A percentile compares a stretch with the other conserved stretches of the same genome.
Evolutionary conservation across 2,888 invertebrate species (phyloP).

Genomic region (Hydroisotoma schaefferi): DNA sequence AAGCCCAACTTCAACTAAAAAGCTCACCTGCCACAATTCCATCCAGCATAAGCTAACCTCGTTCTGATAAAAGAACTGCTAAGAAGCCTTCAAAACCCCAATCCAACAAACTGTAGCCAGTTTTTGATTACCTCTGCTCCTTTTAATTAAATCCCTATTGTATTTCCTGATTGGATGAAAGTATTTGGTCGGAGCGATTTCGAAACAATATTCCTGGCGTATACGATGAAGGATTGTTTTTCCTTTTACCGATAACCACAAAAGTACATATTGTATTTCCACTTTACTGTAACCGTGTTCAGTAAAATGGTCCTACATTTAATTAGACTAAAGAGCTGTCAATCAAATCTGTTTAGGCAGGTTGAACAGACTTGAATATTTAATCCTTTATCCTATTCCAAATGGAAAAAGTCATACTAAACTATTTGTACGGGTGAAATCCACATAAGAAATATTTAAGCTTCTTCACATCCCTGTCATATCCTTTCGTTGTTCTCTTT

Average conservation of each 20-base stretch:
- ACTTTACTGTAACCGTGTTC: no score
- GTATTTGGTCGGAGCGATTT: not conserved
- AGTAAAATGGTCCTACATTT: no score
- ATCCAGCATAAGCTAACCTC: no score
- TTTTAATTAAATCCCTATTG: conserved; percentile 1
- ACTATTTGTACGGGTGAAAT: no score
- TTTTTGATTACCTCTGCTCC: not conserved
- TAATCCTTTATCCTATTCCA: not conserved
- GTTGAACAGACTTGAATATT: not conserved
- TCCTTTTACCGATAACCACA: no score
- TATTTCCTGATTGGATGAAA: not conserved
- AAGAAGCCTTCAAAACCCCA: no score
- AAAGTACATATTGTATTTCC: no score
- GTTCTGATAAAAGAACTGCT: no score
- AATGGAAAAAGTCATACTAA: not conserved
- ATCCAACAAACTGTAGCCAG: no score
- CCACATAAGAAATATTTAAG: no score
- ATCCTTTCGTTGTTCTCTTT: not conserved
- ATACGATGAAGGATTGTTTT: no score
- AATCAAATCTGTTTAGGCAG: not conserved
- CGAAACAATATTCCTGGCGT: not conserved
- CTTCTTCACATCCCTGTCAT: no score
- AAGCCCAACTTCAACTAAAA: not conserved
- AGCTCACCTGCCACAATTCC: not conserved
- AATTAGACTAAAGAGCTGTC: conserved; percentile 1